Conservation (phyloP, 2,888 invertebrate species). For the Busseola fusca region DNA sequence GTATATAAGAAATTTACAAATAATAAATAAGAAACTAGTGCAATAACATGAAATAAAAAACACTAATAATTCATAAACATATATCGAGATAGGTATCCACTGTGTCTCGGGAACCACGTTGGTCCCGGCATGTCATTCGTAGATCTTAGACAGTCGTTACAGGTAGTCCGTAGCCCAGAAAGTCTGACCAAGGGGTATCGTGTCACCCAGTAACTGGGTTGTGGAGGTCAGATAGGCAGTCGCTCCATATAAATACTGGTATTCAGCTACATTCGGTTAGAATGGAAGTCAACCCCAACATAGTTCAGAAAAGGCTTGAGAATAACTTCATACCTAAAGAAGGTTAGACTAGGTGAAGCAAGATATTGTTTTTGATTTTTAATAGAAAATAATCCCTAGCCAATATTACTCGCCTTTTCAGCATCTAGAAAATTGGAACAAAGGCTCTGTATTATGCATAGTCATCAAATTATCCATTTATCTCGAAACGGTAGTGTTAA, state of each 20-base stretch:
- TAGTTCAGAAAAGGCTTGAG: background rate
- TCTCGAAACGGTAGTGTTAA: constrained; percentile 20
- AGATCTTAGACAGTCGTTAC: background rate
- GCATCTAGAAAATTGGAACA: constrained; percentile 11
- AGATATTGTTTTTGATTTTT: background rate
- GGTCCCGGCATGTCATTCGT: background rate
- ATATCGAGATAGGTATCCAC: background rate
- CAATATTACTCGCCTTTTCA: background rate
- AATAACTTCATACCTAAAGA: background rate
- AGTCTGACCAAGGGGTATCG: background rate
- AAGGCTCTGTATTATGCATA: background rate
- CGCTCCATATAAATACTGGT: background rate
- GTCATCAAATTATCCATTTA: constrained; percentile 24
- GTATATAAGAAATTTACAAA: no score
- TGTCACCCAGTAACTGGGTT: background rate
- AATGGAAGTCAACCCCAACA: background rate
- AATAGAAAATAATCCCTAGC: background rate
- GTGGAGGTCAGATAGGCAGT: background rate
- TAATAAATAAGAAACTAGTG: no score
- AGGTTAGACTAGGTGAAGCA: background rate
- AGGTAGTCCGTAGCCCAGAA: background rate
- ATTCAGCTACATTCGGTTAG: background rate
- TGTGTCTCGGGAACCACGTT: background rate
- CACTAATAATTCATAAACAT: no score
- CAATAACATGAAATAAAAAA: no score